Evolutionary conservation across 2,113 vertebrate species (phyloP).

Genomic region (Erythrolamprus reginae): DNA sequence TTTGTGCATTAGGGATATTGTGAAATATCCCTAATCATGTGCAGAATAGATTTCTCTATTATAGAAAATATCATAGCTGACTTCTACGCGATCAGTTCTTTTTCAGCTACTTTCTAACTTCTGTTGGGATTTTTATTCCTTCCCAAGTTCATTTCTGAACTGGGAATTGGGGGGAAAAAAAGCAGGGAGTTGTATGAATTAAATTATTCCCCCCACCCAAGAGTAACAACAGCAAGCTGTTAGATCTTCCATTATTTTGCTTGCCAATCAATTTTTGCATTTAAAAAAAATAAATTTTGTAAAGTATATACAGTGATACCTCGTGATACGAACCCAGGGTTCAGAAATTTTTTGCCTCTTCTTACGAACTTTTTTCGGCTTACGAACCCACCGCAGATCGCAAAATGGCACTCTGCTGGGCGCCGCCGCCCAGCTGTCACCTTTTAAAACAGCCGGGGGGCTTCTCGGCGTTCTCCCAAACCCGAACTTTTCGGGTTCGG

Average conservation of each 20-base stretch:
- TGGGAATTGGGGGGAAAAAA: neutral
- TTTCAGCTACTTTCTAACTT: neutral
- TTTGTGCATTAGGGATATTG: no score
- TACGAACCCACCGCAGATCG: no score
- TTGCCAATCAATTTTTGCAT: neutral
- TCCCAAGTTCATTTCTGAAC: neutral
- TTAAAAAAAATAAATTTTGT: neutral
- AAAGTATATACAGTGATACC: no score
- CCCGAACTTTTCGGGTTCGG: no score
- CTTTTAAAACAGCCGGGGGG: no score
- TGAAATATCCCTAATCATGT: neutral
- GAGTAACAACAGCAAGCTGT: neutral
- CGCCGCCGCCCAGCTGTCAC: no score
- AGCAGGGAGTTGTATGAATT: neutral
- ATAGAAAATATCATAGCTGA: neutral
- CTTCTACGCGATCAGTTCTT: neutral
- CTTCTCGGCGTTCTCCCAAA: no score
- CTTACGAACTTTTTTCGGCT: no score
- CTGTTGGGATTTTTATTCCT: neutral
- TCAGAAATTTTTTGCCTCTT: no score
- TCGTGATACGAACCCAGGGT: no score
- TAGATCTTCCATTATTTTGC: neutral
- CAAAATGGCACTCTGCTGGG: no score
- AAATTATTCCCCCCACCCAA: neutral
- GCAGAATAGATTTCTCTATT: neutral